phyloP scores from a whole-genome alignment of 1,140 invertebrate species.

The Pentalonia nigronervosa region DNA sequence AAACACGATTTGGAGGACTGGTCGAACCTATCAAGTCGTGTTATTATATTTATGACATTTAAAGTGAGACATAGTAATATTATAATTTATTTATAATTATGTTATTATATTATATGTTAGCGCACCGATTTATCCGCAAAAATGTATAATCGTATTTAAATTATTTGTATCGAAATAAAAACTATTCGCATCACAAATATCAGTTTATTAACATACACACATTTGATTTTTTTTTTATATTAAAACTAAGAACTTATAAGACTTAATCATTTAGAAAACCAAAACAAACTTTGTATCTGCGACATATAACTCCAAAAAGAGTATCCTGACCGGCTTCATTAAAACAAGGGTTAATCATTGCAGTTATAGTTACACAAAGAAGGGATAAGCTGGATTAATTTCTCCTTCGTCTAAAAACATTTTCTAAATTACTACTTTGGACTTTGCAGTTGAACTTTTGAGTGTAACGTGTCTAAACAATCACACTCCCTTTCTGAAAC shows the following conservation, averaged over 20 bases:
- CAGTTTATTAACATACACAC: too few relatives aligned
- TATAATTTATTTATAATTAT: too few relatives aligned
- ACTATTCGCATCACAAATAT: too few relatives aligned
- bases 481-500: background rate
- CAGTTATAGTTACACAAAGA: background rate
- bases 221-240: background rate
- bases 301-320: background rate
- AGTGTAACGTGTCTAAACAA: background rate
- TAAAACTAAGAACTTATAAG: background rate
- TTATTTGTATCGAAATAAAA: background rate
- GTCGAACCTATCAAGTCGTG: too few relatives aligned
- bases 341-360: background rate
- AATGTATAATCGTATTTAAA: background rate
- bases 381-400: conserved; percentile 4
- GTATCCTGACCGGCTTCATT: background rate
- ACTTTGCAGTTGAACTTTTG: background rate
- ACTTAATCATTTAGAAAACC: background rate
- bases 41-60: too few relatives aligned
- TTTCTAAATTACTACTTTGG: conserved; percentile 9
- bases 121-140: too few relatives aligned
- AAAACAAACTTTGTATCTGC: background rate
- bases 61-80: too few relatives aligned
- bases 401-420: background rate
- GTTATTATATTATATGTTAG: too few relatives aligned
- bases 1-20: too few relatives aligned